phyloP scores from a whole-genome alignment of 2,797 vertebrate genomes.

The Hyperoplus lanceolatus region DNA sequence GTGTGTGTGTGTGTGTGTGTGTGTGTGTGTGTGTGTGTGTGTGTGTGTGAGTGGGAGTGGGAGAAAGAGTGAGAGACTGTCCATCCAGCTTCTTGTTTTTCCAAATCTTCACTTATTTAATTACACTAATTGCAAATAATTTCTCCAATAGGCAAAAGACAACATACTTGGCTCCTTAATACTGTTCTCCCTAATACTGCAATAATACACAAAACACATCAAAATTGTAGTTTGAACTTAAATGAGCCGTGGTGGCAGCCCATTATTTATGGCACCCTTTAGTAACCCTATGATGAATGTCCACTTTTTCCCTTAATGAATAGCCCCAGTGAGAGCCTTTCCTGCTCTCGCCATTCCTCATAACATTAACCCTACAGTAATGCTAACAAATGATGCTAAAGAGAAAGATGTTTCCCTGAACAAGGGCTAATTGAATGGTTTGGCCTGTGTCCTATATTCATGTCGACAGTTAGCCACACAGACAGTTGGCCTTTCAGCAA shows the following conservation, averaged over 20 bases:
- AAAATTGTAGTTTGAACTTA: conserved; percentile 55
- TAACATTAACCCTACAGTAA: conserved; percentile 58
- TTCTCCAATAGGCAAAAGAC: conserved; percentile 61
- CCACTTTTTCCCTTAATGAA: conserved; percentile 65
- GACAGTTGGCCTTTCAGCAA: conserved; percentile 16
- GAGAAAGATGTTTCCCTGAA: conserved; percentile 35
- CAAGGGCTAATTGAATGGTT: conserved; percentile 51
- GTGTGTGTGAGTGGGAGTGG: conserved; percentile 7
- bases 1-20: too few relatives aligned
- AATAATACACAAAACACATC: conserved; percentile 69
- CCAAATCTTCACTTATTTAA: conserved; percentile 42
- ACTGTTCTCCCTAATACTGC: conserved; percentile 53
- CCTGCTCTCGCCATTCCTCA: conserved; percentile 54
- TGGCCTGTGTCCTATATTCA: conserved; percentile 33
- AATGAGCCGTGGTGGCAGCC: conserved; percentile 71
- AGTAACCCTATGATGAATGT: conserved; percentile 74
- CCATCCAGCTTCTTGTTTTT: conserved; percentile 50
- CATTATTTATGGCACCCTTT: conserved; percentile 68
- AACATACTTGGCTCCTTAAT: conserved; percentile 63
- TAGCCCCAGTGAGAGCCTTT: conserved; percentile 62
- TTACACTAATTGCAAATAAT: conserved; percentile 75
- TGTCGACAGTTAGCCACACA: conserved; percentile 25
- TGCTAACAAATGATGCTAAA: conserved; percentile 43
- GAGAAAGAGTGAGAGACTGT: conserved; percentile 26
- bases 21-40: conserved; percentile 2